Conservation (phyloP, 2,888 invertebrate genomes). For the Ophion obscuratus region DNA sequence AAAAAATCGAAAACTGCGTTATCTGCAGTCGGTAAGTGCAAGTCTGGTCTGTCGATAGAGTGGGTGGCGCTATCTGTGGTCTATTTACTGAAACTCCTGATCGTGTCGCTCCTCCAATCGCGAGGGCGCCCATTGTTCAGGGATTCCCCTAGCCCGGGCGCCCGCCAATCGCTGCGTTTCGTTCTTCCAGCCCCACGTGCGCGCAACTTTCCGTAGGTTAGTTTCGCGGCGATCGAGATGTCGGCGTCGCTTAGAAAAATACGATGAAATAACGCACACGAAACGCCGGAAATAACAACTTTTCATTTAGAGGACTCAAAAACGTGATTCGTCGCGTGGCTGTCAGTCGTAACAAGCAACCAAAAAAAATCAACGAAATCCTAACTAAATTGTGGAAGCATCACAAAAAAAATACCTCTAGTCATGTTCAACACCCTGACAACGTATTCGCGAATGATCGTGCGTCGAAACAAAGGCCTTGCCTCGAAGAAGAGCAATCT, state of each 20-base stretch:
- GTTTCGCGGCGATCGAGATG: neutral
- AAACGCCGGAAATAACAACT: neutral
- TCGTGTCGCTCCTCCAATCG: too few relatives aligned
- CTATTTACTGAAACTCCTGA: neutral
- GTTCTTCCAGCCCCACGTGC: neutral
- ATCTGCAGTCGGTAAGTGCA: neutral
- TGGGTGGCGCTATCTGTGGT: neutral
- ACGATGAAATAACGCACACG: neutral
- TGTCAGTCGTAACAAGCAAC: neutral
- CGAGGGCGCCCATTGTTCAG: too few relatives aligned
- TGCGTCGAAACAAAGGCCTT: slow-evolving; percentile 54
- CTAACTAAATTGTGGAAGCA: slow-evolving; percentile 6
- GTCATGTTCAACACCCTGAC: slow-evolving; percentile 51
- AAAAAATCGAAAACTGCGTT: neutral
- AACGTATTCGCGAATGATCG: slow-evolving; percentile 61
- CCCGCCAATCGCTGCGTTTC: neutral
- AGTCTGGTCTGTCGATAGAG: neutral
- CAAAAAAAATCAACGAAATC: neutral
- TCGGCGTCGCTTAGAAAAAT: neutral
- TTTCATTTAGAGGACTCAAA: neutral
- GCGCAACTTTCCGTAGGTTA: neutral
- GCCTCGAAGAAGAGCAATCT: slow-evolving; percentile 55
- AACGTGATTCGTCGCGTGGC: neutral
- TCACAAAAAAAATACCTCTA: neutral
- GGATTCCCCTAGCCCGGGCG: too few relatives aligned